Evolutionary conservation across 2,888 invertebrate species (phyloP).

Genomic region (Resseliella maxima): DNA sequence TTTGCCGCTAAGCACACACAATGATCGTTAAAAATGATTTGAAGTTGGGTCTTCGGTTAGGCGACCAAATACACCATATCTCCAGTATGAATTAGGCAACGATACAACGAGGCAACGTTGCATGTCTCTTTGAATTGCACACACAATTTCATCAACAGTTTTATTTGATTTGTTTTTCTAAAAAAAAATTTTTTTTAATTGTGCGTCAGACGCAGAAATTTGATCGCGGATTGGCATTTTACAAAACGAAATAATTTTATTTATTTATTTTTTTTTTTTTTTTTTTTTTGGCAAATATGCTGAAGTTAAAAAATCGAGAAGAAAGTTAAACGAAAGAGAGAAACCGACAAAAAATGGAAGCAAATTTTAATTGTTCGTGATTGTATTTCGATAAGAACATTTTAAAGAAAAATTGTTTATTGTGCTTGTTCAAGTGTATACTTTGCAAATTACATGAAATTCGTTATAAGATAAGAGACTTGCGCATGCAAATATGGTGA

Average conservation of each 20-base stretch:
- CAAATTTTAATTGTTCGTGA: constrained; percentile 10
- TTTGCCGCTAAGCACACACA: background rate
- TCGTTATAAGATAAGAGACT: too few species aligned
- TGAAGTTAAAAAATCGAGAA: too few species aligned
- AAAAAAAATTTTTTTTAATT: background rate
- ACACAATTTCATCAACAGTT: too few species aligned
- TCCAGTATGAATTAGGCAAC: constrained; percentile 55
- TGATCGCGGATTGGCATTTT: too few species aligned
- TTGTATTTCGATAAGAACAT: background rate
- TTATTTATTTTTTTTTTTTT: background rate
- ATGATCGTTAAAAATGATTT: constrained; percentile 19
- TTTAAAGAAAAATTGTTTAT: background rate
- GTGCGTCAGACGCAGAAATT: background rate
- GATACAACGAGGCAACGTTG: constrained; percentile 47
- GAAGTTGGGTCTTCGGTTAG: constrained; percentile 1
- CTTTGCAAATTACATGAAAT: too few species aligned
- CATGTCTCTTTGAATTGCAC: constrained; percentile 8
- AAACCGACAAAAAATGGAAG: background rate
- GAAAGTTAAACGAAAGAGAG: background rate
- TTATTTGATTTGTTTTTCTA: background rate
- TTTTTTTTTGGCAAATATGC: background rate
- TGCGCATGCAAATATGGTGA: background rate
- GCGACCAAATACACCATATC: constrained; percentile 12
- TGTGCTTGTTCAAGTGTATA: too few species aligned
- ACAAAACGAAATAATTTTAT: background rate